Evolutionary conservation across 1,140 invertebrate genomes (phyloP).

Genomic region (Globodera rostochiensis): DNA sequence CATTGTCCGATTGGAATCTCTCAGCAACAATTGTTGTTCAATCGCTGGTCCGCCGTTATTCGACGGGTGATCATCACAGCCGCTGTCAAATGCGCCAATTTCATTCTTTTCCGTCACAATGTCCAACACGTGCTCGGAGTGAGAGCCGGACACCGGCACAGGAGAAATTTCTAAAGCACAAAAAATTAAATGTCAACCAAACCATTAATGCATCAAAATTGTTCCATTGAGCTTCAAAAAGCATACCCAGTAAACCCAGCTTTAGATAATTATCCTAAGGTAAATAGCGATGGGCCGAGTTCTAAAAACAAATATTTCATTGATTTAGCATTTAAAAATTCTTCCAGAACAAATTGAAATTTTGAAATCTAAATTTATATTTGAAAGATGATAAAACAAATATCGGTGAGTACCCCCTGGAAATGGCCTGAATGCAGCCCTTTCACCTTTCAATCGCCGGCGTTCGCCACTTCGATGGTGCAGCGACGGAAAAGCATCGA

Average conservation of each 20-base stretch:
- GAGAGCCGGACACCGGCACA: constrained; percentile 47
- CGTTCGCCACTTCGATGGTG: constrained; percentile 36
- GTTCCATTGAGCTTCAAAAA: too few species aligned
- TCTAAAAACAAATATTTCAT: too few species aligned
- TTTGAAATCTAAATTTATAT: too few species aligned
- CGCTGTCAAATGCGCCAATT: background rate
- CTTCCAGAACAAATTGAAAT: too few species aligned
- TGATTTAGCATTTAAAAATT: too few species aligned
- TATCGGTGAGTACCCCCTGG: too few species aligned
- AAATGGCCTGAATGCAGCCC: too few species aligned
- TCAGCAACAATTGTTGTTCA: background rate
- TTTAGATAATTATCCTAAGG: too few species aligned
- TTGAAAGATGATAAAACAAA: constrained; percentile 13
- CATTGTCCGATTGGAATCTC: background rate
- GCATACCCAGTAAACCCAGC: too few species aligned
- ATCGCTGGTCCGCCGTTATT: background rate
- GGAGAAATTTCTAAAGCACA: background rate
- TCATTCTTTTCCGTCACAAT: background rate
- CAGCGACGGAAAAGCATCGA: constrained; percentile 52
- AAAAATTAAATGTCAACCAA: background rate
- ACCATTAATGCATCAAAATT: too few species aligned
- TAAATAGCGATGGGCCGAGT: too few species aligned
- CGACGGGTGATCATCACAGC: background rate
- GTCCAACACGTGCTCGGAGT: constrained; percentile 47
- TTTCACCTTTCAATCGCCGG: constrained; percentile 15